A percentile compares a stretch with the other conserved stretches of the same genome.
These are phyloP conservation scores for Schizaphis graminum DNA, from an alignment of 2,888 invertebrate species.

Conservation along the genomic window DNA sequence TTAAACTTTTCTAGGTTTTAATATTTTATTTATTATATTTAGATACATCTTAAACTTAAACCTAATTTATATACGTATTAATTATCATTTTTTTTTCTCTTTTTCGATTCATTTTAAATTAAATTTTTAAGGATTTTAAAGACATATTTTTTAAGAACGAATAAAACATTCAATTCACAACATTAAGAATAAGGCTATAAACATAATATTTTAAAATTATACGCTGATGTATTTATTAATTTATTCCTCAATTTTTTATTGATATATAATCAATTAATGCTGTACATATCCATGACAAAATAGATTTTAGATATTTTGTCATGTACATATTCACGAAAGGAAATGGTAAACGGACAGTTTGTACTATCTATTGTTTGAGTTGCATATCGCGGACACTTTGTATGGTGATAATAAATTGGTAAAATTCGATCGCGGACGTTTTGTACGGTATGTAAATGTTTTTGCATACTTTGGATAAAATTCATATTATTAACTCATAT, in stretches of 20 bases:
- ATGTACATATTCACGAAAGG: too few relatives aligned
- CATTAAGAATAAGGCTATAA: background rate
- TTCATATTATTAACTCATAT: too few relatives aligned
- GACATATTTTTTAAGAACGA: background rate
- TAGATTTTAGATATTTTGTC: too few relatives aligned
- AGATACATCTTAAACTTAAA: background rate
- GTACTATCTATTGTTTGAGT: too few relatives aligned
- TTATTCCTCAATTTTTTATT: background rate
- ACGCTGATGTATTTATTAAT: background rate
- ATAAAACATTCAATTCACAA: background rate
- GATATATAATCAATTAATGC: background rate
- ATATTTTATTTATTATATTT: too few relatives aligned
- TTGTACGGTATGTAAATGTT: too few relatives aligned
- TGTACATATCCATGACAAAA: background rate
- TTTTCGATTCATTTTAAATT: background rate
- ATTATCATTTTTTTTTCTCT: background rate
- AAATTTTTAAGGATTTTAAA: background rate
- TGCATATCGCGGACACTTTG: too few relatives aligned
- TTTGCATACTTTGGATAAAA: too few relatives aligned
- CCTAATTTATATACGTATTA: background rate
- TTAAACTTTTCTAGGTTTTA: too few relatives aligned
- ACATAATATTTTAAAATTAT: background rate
- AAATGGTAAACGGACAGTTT: too few relatives aligned
- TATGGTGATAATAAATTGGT: too few relatives aligned
- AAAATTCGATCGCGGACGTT: too few relatives aligned